Evolutionary conservation across 2,113 vertebrate genomes (phyloP).

Genomic region (Neolamprologus modestus): DNA sequence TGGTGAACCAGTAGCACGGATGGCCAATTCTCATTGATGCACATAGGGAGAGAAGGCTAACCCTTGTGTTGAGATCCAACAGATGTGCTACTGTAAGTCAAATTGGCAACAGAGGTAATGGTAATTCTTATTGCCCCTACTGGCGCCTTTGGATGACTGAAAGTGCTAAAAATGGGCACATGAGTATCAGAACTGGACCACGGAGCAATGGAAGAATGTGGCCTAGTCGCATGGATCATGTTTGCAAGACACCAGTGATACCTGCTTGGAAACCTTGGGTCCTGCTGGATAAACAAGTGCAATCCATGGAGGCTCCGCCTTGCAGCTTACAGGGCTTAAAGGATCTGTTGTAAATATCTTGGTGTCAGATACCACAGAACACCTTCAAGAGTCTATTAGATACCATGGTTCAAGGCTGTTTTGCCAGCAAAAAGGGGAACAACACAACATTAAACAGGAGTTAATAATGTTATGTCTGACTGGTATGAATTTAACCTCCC

Average conservation of each 20-base stretch:
- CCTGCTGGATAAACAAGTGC: neutral
- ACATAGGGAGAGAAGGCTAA: neutral
- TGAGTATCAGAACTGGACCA: neutral
- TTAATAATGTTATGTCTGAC: neutral
- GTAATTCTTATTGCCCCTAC: neutral
- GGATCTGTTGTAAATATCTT: neutral
- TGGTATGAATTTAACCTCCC: neutral
- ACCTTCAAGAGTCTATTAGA: neutral
- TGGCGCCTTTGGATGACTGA: neutral
- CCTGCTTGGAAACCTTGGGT: neutral
- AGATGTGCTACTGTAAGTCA: neutral
- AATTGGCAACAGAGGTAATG: neutral
- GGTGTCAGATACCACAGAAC: neutral
- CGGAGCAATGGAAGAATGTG: neutral
- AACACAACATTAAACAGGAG: too few relatives aligned
- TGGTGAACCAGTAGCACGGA: neutral
- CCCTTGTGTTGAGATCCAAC: neutral
- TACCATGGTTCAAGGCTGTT: neutral
- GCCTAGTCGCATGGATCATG: neutral
- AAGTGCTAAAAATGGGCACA: neutral
- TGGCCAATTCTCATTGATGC: neutral
- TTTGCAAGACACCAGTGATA: neutral
- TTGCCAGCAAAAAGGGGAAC: neutral
- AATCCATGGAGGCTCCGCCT: neutral
- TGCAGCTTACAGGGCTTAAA: neutral